Percentiles rank a stretch among this genome's conserved stretches.
Conservation (phyloP, 92 coral and sea anemone species). For the Nematostella vectensis region DNA sequence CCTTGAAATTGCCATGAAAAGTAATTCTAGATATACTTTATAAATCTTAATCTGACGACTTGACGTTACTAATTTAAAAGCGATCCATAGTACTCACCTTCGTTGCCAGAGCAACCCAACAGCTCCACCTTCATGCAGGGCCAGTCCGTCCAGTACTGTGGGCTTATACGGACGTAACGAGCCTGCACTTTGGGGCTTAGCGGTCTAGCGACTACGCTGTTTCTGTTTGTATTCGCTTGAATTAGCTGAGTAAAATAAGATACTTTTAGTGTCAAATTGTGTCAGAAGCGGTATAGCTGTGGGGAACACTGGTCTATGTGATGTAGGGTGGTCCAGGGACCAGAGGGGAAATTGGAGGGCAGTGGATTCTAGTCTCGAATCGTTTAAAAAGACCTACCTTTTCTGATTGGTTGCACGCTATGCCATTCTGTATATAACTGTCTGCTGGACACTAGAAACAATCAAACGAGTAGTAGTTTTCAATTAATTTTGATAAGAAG, state of each 20-base stretch:
- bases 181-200: constrained; percentile 37
- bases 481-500: too few species aligned
- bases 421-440: constrained; percentile 36
- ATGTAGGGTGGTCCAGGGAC: too few species aligned
- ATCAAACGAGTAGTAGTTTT: too few species aligned
- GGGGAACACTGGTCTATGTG: too few species aligned
- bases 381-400: too few species aligned
- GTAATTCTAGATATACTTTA: background rate
- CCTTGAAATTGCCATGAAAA: too few species aligned
- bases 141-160: constrained; percentile 61
- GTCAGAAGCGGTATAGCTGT: too few species aligned
- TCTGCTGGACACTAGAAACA: constrained; percentile 54
- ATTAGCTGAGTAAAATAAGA: constrained; percentile 42
- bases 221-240: constrained; percentile 35
- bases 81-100: too few species aligned
- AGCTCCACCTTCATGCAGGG: constrained; percentile 50
- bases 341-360: too few species aligned
- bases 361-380: background rate
- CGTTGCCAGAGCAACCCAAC: constrained; percentile 42
- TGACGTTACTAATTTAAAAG: background rate
- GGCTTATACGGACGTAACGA: constrained; percentile 51
- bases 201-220: constrained; percentile 16
- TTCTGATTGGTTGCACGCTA: constrained; percentile 58
- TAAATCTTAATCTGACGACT: background rate
- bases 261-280: too few species aligned